Conservation (phyloP, 2,888 invertebrate genomes). For the Trypoxylon attenuatum region DNA sequence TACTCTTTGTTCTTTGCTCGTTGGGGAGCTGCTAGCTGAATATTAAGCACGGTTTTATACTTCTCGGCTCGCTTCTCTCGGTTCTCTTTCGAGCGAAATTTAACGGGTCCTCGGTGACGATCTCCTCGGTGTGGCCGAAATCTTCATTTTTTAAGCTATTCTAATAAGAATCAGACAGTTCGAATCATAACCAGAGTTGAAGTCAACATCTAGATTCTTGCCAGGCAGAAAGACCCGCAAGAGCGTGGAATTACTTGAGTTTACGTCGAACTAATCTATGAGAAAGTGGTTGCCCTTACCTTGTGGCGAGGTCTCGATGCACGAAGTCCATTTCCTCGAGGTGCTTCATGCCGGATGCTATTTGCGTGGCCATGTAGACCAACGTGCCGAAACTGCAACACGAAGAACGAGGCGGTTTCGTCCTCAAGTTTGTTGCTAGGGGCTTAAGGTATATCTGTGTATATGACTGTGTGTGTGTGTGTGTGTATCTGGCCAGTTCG, state of each 20-base stretch:
- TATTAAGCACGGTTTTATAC: not conserved
- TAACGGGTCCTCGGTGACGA: too few species aligned
- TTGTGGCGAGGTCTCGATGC: conserved; percentile 89
- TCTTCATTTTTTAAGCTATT: too few species aligned
- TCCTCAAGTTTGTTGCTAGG: conserved; percentile 42
- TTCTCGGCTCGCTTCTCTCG: too few species aligned
- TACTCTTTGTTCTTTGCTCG: not conserved
- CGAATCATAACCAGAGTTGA: too few species aligned
- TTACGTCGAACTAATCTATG: conserved; percentile 52
- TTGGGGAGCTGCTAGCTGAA: not conserved
- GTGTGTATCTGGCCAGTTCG: not conserved
- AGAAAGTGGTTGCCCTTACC: conserved; percentile 75
- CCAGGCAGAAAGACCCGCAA: conserved; percentile 1
- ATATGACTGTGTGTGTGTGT: not conserved
- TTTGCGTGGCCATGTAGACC: conserved; percentile 90
- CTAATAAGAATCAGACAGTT: too few species aligned
- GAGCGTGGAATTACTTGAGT: conserved; percentile 30
- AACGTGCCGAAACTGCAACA: conserved; percentile 86
- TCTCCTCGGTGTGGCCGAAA: too few species aligned
- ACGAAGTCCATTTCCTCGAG: conserved; percentile 89
- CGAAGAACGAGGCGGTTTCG: conserved; percentile 52
- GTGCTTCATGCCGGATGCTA: conserved; percentile 94
- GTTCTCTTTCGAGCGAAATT: too few species aligned
- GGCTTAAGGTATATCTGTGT: conserved; percentile 15
- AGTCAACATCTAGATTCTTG: too few species aligned